These are phyloP conservation scores for Oxyruncus cristatus DNA, from an alignment of 2,113 vertebrate genomes.

Conservation along the genomic window DNA sequence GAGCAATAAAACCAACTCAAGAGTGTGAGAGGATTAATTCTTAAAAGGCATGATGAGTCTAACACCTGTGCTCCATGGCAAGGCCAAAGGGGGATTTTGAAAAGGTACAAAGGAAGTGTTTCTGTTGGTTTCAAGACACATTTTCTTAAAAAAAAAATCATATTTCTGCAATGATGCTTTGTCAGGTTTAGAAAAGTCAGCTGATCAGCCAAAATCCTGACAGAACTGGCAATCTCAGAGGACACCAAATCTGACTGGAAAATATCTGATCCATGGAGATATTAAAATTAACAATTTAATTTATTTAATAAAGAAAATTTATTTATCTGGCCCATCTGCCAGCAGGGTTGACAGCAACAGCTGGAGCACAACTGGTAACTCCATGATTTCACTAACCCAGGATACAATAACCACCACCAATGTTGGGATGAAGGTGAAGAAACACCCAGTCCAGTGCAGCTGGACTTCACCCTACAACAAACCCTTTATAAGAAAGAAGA, in stretches of 20 bases:
- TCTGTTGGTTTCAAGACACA: background rate
- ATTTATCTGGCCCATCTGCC: background rate
- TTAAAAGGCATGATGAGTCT: background rate
- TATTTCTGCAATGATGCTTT: background rate
- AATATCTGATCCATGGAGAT: background rate
- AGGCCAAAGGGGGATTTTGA: background rate
- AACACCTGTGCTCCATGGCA: background rate
- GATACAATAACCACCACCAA: background rate
- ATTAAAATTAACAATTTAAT: background rate
- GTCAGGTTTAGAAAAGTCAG: background rate
- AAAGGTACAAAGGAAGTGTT: background rate
- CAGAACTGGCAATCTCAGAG: background rate
- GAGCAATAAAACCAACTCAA: background rate
- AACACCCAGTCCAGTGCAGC: accelerated
- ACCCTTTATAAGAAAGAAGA: background rate
- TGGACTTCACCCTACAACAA: background rate
- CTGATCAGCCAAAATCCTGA: background rate
- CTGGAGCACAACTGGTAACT: background rate
- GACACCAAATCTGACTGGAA: background rate
- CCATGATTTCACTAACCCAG: background rate
- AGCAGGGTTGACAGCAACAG: background rate
- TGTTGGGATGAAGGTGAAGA: background rate
- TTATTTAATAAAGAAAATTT: background rate
- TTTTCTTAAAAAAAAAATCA: background rate
- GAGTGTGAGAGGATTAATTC: background rate